Conservation (phyloP, 1,140 invertebrate genomes). For the Monochamus saltuarius region DNA sequence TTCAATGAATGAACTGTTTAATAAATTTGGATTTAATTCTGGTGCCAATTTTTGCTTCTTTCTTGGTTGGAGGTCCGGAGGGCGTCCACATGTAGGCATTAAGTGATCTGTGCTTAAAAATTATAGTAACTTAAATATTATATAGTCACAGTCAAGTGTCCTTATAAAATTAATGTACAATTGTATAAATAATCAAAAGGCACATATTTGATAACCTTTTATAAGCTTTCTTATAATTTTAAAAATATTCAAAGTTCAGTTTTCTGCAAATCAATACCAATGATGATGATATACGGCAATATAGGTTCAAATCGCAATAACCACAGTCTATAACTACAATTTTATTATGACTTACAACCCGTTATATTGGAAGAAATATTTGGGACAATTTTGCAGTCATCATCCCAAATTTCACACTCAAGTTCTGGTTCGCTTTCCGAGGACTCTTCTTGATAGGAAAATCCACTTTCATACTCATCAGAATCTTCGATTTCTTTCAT, state of each 20-base stretch:
- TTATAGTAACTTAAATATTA: conserved; percentile 11
- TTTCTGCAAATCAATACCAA: no score
- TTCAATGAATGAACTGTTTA: conserved; percentile 36
- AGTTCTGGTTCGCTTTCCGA: conserved; percentile 45
- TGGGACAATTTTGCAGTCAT: conserved; percentile 34
- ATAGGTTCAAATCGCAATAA: no score
- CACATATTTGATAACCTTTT: no score
- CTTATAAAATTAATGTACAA: no score
- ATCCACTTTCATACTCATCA: conserved; percentile 18
- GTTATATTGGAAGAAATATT: conserved; percentile 18
- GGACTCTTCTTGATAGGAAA: conserved; percentile 33
- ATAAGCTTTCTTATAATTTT: no score
- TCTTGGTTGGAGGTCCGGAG: conserved; percentile 23
- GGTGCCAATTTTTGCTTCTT: conserved; percentile 34
- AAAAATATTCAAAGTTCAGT: no score
- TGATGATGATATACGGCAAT: no score
- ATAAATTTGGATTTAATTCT: conserved; percentile 23
- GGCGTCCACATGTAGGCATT: conserved; percentile 40
- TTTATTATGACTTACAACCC: conserved; percentile 37
- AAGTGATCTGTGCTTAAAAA: conserved; percentile 38
- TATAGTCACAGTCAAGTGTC: no score
- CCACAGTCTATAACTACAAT: no score
- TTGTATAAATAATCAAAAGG: no score
- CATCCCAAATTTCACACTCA: conserved; percentile 44
- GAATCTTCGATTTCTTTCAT: conserved; percentile 8